A percentile compares a stretch with the other conserved stretches of the same genome.
phyloP scores from a whole-genome alignment of 1,140 invertebrate genomes.

The Patella vulgata region DNA sequence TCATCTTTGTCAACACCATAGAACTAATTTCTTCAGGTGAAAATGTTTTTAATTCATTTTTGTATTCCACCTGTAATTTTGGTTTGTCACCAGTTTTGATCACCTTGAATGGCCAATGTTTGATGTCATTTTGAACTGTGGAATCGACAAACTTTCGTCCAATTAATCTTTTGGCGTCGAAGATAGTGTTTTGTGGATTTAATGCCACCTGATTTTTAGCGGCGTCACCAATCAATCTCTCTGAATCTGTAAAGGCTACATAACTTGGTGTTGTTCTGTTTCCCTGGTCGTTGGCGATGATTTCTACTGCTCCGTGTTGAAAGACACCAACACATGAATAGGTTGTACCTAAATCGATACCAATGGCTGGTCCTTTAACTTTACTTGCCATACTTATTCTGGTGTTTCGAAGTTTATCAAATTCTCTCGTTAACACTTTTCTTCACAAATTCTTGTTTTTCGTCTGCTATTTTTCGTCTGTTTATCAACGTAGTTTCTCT shows the following conservation, averaged over 20 bases:
- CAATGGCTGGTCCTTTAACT: constrained; percentile 54
- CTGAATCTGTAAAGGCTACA: constrained; percentile 35
- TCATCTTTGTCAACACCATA: constrained; percentile 88
- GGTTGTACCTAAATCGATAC: constrained; percentile 71
- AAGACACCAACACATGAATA: constrained; percentile 70
- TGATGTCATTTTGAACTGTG: constrained; percentile 79
- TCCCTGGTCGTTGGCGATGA: constrained; percentile 91
- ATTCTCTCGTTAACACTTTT: too few species aligned
- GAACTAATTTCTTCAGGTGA: constrained; percentile 87
- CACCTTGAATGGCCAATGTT: constrained; percentile 83
- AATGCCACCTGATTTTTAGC: constrained; percentile 33
- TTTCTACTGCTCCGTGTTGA: constrained; percentile 84
- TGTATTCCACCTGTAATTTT: constrained; percentile 84
- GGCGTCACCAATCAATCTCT: constrained; percentile 27
- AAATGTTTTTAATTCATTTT: constrained; percentile 88
- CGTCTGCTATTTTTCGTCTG: too few species aligned
- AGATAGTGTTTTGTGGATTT: constrained; percentile 31
- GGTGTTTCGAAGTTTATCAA: too few species aligned
- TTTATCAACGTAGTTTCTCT: too few species aligned
- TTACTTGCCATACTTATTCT: not conserved
- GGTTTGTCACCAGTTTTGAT: constrained; percentile 65
- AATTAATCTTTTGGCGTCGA: constrained; percentile 31
- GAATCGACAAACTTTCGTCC: constrained; percentile 26
- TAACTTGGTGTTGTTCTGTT: constrained; percentile 74
- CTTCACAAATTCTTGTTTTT: too few species aligned